Evolutionary conservation across 2,888 invertebrate species (phyloP), one percentile per base, ranked within the genome.

Genomic region (Chaitophorus viminalis): DNA sequence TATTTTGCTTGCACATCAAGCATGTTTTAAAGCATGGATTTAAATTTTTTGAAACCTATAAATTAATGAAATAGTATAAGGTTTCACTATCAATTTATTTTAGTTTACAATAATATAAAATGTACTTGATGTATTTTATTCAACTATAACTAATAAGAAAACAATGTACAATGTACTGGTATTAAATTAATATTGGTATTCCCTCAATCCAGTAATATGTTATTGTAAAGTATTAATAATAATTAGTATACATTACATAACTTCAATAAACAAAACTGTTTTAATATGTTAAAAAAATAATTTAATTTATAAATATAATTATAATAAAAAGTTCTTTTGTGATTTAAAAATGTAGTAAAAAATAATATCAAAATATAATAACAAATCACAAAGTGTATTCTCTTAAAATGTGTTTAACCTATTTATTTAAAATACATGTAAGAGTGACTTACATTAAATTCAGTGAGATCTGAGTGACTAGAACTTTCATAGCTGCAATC

Each of bases 381-480:
- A 36, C 3, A 36, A 36, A 36, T 36, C 36, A 5, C 3, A 36
- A 36, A 36, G 6, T 36, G 3, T 36, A 6, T 36, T 68, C 3
- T 29, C n/a, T 68, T 68, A n/a, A 25, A 29, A 81, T 68, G 54
- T 54, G 54, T 4, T 18, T 3, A 18, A n/a, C n/a, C n/a, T 36
- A 6, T 36, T 68, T 9, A 5, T n/a, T 68, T 68, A n/a, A 25
- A 29, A 81, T 68, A 14, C 11, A 14, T 4, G 1, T 3, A 25
- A 21, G 54, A 36, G n/a, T 11, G 21, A 31, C 39, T 84, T 74
- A 52, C 81, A 46, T 87, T 75, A 75, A 65, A 46, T 25, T 87
- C 87, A n/a, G 74, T 36, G 29, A 18, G 0, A 77, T 85, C 78
- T 9, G 33, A 81, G 46, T 33, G 74, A 86, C 78, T 86, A 86